phyloP scores from a whole-genome alignment of 1,140 invertebrate species.

The Papilio polytes region DNA sequence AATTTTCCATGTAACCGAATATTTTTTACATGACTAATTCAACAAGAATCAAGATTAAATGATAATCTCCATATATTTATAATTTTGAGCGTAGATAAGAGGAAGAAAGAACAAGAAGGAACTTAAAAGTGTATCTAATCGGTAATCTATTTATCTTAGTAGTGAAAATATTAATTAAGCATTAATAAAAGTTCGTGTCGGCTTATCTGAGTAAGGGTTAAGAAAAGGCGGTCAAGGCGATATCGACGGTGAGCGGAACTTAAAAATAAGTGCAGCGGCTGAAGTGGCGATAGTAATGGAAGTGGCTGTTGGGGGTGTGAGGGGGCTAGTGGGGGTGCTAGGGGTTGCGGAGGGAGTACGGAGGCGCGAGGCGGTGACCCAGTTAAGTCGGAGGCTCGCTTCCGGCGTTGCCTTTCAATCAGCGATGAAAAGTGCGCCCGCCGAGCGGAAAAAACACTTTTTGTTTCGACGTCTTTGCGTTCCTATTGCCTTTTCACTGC shows the following conservation, averaged over 20 bases:
- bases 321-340: conserved; percentile 57
- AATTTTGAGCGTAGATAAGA: conserved; percentile 15
- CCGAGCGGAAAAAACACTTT: conserved; percentile 50
- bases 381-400: conserved; percentile 50
- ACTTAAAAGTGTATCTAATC: too few relatives aligned
- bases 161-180: neutral
- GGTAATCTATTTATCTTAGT: neutral
- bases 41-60: neutral
- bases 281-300: conserved; percentile 29
- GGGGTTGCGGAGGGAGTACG: conserved; percentile 45
- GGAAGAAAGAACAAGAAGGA: too few relatives aligned
- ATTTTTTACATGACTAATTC: neutral
- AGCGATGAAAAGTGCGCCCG: conserved; percentile 50
- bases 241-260: conserved; percentile 25
- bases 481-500: conserved; percentile 41
- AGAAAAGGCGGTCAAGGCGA: conserved; percentile 29
- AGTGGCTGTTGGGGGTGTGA: conserved; percentile 18
- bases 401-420: conserved; percentile 54
- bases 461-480: conserved; percentile 45
- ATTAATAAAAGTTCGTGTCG: neutral
- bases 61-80: neutral
- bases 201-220: conserved; percentile 11
- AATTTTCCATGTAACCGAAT: neutral
- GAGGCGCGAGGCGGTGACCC: conserved; percentile 48
- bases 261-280: conserved; percentile 30